Conservation (phyloP, 2,797 vertebrate species). For the Anniella stebbinsi region DNA sequence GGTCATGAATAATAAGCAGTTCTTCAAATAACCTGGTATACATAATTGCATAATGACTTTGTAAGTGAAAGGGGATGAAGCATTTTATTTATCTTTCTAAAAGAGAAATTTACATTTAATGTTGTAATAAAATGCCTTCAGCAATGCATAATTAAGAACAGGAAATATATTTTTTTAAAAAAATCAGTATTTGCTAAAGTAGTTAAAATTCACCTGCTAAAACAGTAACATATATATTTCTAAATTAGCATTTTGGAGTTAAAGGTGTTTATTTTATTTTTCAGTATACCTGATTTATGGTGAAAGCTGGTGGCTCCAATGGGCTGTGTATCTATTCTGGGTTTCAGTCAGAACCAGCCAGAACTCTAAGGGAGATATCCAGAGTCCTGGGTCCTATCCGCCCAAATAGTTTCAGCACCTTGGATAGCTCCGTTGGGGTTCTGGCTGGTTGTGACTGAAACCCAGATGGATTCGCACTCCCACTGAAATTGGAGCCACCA, state of each 20-base stretch:
- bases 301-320: too few species aligned
- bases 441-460: too few species aligned
- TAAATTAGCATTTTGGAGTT: constrained; percentile 59
- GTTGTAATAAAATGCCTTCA: constrained; percentile 67
- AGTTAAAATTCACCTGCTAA: constrained; percentile 76
- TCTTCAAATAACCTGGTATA: constrained; percentile 54
- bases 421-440: too few species aligned
- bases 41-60: neutral
- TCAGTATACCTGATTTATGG: constrained; percentile 65
- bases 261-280: constrained; percentile 70
- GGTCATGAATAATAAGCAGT: constrained; percentile 56
- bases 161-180: constrained; percentile 76
- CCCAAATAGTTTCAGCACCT: too few species aligned
- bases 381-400: too few species aligned
- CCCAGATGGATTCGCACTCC: too few species aligned
- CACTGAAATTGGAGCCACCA: too few species aligned
- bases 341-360: too few species aligned
- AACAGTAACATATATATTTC: constrained; percentile 71
- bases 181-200: constrained; percentile 68
- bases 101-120: constrained; percentile 62
- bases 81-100: constrained; percentile 65
- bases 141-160: constrained; percentile 71
- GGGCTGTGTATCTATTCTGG: too few species aligned
- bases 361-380: too few species aligned
- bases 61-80: constrained; percentile 14